Evolutionary conservation across 2,113 vertebrate genomes (phyloP).

Genomic region (Numenius arquata): DNA sequence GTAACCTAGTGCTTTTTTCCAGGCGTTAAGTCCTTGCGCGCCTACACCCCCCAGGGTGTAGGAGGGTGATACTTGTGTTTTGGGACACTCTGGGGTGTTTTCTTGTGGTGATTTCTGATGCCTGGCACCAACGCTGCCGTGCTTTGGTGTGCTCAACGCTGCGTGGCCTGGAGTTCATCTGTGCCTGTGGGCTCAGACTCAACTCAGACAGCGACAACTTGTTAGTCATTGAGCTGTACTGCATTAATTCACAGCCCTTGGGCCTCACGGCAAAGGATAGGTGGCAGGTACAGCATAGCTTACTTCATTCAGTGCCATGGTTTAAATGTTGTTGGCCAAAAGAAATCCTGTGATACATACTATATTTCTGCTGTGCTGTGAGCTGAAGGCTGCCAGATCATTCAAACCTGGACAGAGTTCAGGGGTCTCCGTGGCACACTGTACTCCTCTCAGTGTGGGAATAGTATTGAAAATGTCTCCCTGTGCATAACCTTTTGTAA

Average conservation of each 20-base stretch:
- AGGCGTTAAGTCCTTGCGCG: rapidly evolving
- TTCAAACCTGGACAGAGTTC: neutral
- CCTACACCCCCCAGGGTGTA: rapidly evolving
- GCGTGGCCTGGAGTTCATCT: rapidly evolving
- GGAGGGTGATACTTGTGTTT: rapidly evolving
- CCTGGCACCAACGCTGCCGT: neutral
- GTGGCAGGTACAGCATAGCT: neutral
- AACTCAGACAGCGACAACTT: too few species aligned
- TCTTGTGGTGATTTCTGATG: neutral
- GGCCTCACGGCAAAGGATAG: rapidly evolving
- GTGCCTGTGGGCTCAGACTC: neutral
- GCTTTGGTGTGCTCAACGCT: rapidly evolving
- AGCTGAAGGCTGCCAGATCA: neutral
- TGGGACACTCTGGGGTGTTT: rapidly evolving
- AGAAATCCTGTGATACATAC: neutral
- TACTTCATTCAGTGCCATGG: neutral
- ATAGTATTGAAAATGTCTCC: neutral
- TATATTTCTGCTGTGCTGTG: neutral
- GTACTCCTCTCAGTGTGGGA: neutral
- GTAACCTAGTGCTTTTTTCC: neutral
- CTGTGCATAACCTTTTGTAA: neutral
- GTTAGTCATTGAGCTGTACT: neutral
- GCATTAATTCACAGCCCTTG: neutral
- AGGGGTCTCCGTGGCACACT: neutral
- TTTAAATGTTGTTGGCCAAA: neutral